Base-by-base conservation (phyloP, 2,888 invertebrate genomes). In the Agonopterix arenella region DNA sequence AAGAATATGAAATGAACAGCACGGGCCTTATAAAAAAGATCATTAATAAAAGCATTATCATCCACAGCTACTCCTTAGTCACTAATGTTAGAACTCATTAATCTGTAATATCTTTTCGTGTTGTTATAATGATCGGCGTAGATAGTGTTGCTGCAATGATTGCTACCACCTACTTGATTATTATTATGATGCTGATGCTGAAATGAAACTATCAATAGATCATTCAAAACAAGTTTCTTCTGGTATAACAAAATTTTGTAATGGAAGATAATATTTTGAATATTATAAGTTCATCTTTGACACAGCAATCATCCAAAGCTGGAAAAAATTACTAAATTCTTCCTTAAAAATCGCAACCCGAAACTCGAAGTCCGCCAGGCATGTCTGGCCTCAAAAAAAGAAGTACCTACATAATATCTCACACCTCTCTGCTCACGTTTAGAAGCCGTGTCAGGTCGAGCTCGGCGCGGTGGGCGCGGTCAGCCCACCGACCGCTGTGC, bases 11-110 rank as follows among this genome's bases (percentile, higher is more conserved):
- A 28, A 28, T 28, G 28, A 28, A 28, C 28, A 28, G 28, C 28
- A 28, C 28, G 7, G 4, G 28, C 5, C 28, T 7, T 28, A 28
- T 28, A 9, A 40, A 54, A 48, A 50, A 48, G 46, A 37, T 54
- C 54, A 48, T 52, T 54, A 54, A 54, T 50, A 50, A 48, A 45
- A 47, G 46, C 41, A 48, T 48, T 50, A 52, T 54, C 52, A 49
- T 48, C 40, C 38, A 10, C 41, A 40, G 48, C 46, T 40, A 48
- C 44, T 52, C 46, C 47, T 44, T 46, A 46, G 44, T 47, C 50
- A 49, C 59, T 59, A 61, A 59, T 59, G 56, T 54, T 53, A 52
- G 51, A 59, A 57, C 61, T 59, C 61, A 61, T 61, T 59, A 61
- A 54, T 54, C 49, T 53, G 10, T 38, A 50, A 51, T 47, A 51